Base-by-base conservation (phyloP, 2,888 invertebrate species). In the Lepidochitona cinerea region DNA sequence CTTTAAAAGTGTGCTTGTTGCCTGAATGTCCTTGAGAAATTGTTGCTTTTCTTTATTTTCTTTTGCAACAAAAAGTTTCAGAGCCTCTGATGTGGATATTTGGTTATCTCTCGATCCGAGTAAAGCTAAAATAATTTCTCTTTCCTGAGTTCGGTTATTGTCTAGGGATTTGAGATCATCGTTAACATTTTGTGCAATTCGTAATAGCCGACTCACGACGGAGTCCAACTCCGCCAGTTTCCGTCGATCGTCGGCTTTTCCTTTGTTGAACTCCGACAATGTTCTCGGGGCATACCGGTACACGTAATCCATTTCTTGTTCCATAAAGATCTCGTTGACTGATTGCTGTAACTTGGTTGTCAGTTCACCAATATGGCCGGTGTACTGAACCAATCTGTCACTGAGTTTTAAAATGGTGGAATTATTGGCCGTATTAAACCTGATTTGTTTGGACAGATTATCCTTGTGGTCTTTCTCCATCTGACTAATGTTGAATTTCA, bases 401-500 rank as follows among this genome's bases (percentile, higher is more conserved):
- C 59, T 59, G 4, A 59, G 32, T 29, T 59, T 59, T 18, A 26
- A 14, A 32, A 59, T 59, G 7, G 59, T 29, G 4, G 26, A 29
- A 32, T 59, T 59, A 32, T 59, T 59, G 59, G 59, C 59, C 12
- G 59, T 59, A 26, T 59, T 59, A 26, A 59, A 59, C 12, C 59
- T 23, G 23, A 59, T 29, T 29, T 59, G 59, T 32, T 59, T 59
- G 5, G 59, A 23, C 59, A 59, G 14, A 14, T 9, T 23, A 14
- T 59, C 59, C 59, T 59, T 59, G 59, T 59, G 59, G 26, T 59
- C 59, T 4, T 14, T 2, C 29, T 59, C 59, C 1, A 3, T 23
- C 29, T 59, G 23, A 32, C 29, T 29, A 14, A 59, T 23, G 7
- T 14, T 4, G 2, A 26, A 29, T 9, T 29, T 23, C 4, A 59